Evolutionary conservation across 2,113 vertebrate species (phyloP).

Genomic region (Nymphicus hollandicus): DNA sequence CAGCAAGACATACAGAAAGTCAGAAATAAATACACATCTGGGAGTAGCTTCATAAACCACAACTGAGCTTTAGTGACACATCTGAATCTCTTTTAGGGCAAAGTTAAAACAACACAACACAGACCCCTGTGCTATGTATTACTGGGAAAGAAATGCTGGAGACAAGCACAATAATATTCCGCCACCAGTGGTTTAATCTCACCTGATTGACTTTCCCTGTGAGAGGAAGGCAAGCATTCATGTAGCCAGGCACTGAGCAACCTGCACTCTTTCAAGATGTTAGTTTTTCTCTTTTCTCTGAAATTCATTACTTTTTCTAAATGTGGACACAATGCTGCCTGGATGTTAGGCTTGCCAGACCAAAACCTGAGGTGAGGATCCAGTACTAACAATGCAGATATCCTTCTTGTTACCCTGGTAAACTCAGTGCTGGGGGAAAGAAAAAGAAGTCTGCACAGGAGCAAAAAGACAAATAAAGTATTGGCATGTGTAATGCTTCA

Average conservation of each 20-base stretch:
- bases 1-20: not conserved
- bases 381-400: not conserved
- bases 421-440: not conserved
- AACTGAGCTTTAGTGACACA: not conserved
- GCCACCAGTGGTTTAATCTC: not conserved
- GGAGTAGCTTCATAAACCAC: not conserved
- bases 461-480: not conserved
- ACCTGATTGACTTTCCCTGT: not conserved
- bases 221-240: not conserved
- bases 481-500: not conserved
- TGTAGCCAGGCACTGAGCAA: not conserved
- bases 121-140: not conserved
- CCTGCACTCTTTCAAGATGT: fast-evolving
- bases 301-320: not conserved
- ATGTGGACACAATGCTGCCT: not conserved
- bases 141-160: not conserved
- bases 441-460: not conserved
- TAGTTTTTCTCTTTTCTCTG: not conserved
- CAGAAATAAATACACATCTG: not conserved
- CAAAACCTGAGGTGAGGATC: not conserved
- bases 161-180: not conserved
- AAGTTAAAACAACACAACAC: not conserved
- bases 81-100: not conserved
- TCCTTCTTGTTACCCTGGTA: not conserved
- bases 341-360: not conserved